Evolutionary conservation across 2,113 vertebrate genomes (phyloP).

Genomic region (Sylvilagus bachmani): DNA sequence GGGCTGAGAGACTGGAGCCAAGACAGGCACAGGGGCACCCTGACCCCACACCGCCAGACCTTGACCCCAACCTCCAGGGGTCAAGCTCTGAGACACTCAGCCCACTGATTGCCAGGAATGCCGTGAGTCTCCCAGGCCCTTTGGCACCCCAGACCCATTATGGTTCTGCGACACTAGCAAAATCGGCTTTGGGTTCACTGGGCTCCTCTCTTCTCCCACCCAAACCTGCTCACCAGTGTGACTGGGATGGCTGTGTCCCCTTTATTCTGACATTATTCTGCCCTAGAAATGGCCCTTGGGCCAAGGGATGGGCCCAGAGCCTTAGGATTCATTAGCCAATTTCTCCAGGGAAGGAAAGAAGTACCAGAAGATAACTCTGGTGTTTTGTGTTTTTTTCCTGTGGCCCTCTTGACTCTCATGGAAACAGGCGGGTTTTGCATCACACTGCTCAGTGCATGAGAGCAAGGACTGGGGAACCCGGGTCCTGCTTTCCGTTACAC

Average conservation of each 20-base stretch:
- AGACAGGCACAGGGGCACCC: neutral
- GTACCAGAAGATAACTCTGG: slow-evolving; percentile 4
- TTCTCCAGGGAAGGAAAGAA: slow-evolving; percentile 19
- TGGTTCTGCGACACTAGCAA: neutral
- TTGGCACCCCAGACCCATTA: neutral
- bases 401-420: neutral
- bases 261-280: slow-evolving; percentile 27
- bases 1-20: neutral
- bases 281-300: slow-evolving; percentile 36
- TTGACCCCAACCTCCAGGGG: slow-evolving; percentile 9
- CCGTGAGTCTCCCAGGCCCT: neutral
- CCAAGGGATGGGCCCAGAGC: neutral
- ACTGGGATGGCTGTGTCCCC: neutral
- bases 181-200: slow-evolving; percentile 25
- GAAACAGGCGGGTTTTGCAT: slow-evolving; percentile 36
- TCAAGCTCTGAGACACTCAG: neutral
- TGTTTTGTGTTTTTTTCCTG: neutral
- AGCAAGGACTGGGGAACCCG: neutral
- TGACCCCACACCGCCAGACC: slow-evolving; percentile 53
- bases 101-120: neutral
- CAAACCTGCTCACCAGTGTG: slow-evolving; percentile 37
- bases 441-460: neutral
- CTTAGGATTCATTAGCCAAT: neutral
- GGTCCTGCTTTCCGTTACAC: neutral
- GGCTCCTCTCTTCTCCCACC: neutral